Percentiles rank a stretch among this genome's conserved stretches.
Evolutionary conservation across 2,113 vertebrate genomes (phyloP).

Genomic region (Hippotragus niger): DNA sequence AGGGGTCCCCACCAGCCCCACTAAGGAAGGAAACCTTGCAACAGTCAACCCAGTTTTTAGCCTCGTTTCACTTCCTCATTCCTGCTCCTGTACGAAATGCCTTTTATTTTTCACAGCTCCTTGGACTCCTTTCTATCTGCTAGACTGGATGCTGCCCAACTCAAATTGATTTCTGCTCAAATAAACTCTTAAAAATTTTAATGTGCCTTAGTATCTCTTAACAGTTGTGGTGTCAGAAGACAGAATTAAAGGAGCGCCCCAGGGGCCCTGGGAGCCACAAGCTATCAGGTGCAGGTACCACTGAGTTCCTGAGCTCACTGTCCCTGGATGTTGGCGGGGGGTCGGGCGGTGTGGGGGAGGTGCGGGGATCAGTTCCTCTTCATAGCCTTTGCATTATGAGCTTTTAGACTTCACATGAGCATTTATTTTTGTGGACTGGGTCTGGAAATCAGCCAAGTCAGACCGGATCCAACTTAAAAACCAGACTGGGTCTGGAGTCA

Average conservation of each 20-base stretch:
- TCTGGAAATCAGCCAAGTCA: neutral
- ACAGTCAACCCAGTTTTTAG: too few relatives aligned
- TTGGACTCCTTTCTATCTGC: neutral
- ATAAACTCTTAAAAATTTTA: neutral
- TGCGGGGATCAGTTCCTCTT: neutral
- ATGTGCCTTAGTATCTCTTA: neutral
- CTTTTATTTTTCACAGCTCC: neutral
- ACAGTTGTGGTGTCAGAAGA: neutral
- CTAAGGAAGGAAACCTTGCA: neutral
- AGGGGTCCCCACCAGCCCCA: neutral
- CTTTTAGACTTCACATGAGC: neutral
- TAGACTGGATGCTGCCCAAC: neutral
- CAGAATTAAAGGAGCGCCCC: neutral
- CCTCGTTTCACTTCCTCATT: neutral
- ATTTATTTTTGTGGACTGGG: neutral
- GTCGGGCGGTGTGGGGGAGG: too few relatives aligned
- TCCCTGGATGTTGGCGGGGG: neutral
- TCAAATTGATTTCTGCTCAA: neutral
- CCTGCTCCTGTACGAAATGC: neutral
- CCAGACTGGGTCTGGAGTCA: neutral
- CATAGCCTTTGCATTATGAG: neutral
- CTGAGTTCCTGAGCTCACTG: neutral
- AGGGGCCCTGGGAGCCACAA: neutral
- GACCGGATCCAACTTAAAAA: neutral
- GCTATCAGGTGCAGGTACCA: neutral